Evolutionary conservation across 2,797 vertebrate species (phyloP).

Genomic region (Clarias fuscus): DNA sequence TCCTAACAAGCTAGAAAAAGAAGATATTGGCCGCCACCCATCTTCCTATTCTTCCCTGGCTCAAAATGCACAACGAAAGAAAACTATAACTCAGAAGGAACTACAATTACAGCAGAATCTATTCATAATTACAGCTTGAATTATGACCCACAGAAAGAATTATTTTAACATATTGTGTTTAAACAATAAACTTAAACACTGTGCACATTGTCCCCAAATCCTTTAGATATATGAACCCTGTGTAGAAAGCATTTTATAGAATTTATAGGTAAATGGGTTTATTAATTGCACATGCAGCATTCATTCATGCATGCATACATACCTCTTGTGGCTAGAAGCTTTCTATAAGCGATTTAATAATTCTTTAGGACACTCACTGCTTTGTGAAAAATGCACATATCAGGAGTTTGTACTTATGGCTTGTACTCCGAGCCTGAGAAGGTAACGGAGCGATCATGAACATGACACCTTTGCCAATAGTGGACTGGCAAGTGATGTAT

Average conservation of each 20-base stretch:
- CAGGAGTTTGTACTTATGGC: slow-evolving; percentile 46
- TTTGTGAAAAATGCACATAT: slow-evolving; percentile 55
- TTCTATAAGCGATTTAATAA: not conserved
- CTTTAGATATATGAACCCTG: not conserved
- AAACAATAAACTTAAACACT: not conserved
- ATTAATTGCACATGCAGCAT: not conserved
- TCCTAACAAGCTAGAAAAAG: slow-evolving; percentile 54
- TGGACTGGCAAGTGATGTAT: slow-evolving; percentile 63
- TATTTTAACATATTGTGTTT: not conserved
- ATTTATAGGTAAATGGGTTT: not conserved
- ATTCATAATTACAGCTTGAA: not conserved
- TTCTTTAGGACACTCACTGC: slow-evolving; percentile 55
- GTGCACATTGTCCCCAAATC: not conserved
- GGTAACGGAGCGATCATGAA: slow-evolving; percentile 63
- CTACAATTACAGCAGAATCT: not conserved
- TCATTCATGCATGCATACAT: not conserved
- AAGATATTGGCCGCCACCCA: slow-evolving; percentile 48
- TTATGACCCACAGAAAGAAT: not conserved
- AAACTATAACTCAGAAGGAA: not conserved
- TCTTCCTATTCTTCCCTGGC: slow-evolving; percentile 19
- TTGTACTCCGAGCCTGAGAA: slow-evolving; percentile 60
- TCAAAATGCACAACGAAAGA: not conserved
- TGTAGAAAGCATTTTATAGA: not conserved
- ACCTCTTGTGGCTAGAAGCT: not conserved
- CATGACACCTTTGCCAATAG: slow-evolving; percentile 70